Percentiles rank a stretch among this genome's conserved stretches.
Evolutionary conservation across 2,888 invertebrate genomes (phyloP).

Genomic region (Drosophila gaucha): DNA sequence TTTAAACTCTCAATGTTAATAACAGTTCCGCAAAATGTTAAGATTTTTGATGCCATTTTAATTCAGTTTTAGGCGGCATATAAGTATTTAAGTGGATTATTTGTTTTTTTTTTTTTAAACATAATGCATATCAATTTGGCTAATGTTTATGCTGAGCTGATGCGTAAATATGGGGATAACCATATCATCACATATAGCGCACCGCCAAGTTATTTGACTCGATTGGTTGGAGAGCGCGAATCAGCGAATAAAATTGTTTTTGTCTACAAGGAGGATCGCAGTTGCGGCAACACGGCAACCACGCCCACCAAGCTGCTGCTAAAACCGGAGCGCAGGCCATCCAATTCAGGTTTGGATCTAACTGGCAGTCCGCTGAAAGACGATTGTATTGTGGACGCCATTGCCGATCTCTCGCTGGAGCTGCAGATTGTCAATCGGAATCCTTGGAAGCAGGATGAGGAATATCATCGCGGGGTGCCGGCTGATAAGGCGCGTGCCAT

Average conservation of each 20-base stretch:
- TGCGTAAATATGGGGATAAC: constrained; percentile 69
- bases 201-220: constrained; percentile 72
- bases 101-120: not conserved
- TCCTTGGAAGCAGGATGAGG: constrained; percentile 81
- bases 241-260: constrained; percentile 68
- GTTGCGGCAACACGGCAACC: constrained; percentile 2
- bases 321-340: constrained; percentile 30
- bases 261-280: constrained; percentile 69
- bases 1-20: constrained; percentile 9
- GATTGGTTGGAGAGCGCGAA: constrained; percentile 61
- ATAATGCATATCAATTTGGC: constrained; percentile 77
- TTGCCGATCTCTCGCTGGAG: constrained; percentile 78
- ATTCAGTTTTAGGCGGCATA: not conserved
- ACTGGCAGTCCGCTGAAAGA: constrained; percentile 84
- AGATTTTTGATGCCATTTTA: constrained; percentile 21
- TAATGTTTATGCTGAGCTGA: constrained; percentile 79
- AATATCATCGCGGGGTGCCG: constrained; percentile 75
- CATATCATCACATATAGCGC: constrained; percentile 69
- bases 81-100: not conserved
- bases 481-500: constrained; percentile 74
- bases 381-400: constrained; percentile 79
- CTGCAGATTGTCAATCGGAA: constrained; percentile 56
- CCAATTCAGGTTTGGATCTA: constrained; percentile 64
- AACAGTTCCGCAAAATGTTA: constrained; percentile 33
- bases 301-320: constrained; percentile 40